Base-by-base conservation (phyloP, 30 jellyfish, hydroid and myxozoan genomes). In the Sanderia malayensis region DNA sequence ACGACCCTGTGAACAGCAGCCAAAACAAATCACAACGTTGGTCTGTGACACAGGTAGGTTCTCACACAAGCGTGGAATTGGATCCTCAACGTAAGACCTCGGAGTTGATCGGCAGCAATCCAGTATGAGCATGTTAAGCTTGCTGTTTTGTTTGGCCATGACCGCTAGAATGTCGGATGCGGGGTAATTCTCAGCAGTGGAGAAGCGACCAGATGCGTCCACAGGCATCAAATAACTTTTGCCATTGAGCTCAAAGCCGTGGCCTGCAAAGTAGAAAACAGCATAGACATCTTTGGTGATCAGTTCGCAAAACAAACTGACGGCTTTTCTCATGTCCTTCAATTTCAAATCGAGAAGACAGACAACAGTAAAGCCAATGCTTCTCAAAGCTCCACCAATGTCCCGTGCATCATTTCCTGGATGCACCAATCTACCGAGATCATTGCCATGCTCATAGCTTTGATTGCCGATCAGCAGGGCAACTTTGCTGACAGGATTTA, bases 41-140 rank as follows among this genome's bases (percentile, higher is more conserved):
- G 84, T 73, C 29, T 81, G 90, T 52, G 76, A 80, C 26, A 76
- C 89, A 24, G 64, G 84, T 59, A 67, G 76, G 41, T 53, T 73
- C 31, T 34, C 87, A 63, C 77, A 60, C 47, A 71, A 70, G 34
- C 47, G 90, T 25, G 89, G 95, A 30, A 89, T 18, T 49, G 97
- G 97, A 61, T 89, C 79, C 18, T 41, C 61, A 33, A 67, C 53
- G 41, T 70, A 76, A 1, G 82, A 64, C 60, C 55, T 74, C 26
- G 97, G 95, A 10, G 84, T 68, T 13, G 95, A 61, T 32, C 95
- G 76, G 68, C 97, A 89, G 44, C 95, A 89, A 61, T 89, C 97
- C 17, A 89, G 83, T 46, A 89, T 71, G 68, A 89, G 76, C 86
- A 89, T 74, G 58, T 64, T 74, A 45, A 89, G 77, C 68, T 70